Conservation (phyloP, 1,140 invertebrate species). For the Sarcophaga peregrina region DNA sequence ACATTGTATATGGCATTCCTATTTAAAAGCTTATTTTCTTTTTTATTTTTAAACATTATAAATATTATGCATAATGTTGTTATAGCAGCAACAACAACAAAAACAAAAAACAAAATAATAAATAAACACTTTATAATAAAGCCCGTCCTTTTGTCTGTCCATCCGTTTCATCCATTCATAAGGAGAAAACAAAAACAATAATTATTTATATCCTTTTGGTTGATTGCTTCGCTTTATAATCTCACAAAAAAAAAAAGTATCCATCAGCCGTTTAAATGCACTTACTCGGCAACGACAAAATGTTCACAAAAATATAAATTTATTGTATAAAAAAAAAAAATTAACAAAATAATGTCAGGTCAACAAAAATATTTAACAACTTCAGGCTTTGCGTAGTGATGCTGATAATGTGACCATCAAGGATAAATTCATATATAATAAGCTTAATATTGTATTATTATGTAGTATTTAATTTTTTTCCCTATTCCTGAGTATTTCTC, state of each 20-base stretch:
- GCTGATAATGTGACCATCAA: slow-evolving; percentile 63
- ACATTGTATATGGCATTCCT: no score
- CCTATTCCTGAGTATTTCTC: no score
- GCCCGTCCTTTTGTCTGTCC: no score
- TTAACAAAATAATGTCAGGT: slow-evolving; percentile 5
- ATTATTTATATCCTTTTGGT: slow-evolving; percentile 5
- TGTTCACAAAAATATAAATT: not conserved
- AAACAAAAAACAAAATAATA: no score
- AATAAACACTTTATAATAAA: no score
- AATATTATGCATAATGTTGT: no score
- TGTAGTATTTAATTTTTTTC: no score
- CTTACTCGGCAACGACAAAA: no score
- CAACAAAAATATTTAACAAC: not conserved
- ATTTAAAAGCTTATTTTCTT: no score
- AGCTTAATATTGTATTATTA: slow-evolving; percentile 50
- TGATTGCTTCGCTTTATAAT: not conserved
- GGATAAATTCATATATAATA: slow-evolving; percentile 54
- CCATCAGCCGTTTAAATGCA: not conserved
- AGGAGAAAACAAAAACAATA: not conserved
- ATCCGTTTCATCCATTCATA: no score
- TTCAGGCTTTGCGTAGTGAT: slow-evolving; percentile 47
- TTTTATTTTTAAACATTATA: no score
- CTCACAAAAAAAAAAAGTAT: not conserved
- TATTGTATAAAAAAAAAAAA: not conserved
- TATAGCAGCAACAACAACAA: no score